Percentiles rank a stretch among this genome's conserved stretches.
Conservation (phyloP, 2,113 vertebrate species). For the Megalops atlanticus region DNA sequence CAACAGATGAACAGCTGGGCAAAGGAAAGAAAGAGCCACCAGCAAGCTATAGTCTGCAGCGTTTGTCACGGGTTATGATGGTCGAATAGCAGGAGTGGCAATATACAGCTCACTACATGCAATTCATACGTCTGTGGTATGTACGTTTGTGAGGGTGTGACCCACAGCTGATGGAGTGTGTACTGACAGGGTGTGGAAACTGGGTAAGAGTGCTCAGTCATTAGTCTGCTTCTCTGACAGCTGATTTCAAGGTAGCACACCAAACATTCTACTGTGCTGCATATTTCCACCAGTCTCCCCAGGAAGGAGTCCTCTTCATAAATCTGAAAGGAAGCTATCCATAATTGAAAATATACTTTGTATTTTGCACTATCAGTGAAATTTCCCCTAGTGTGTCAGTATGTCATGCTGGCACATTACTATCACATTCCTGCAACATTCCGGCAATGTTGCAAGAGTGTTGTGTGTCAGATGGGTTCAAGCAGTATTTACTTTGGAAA, state of each 20-base stretch:
- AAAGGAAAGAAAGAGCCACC: not conserved
- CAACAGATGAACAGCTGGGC: not conserved
- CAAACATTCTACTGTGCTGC: not conserved
- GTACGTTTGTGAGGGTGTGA: slow-evolving; percentile 11
- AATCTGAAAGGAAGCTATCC: not conserved
- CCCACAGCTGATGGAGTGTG: not conserved
- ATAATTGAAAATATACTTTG: slow-evolving; percentile 3
- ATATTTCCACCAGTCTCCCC: not conserved
- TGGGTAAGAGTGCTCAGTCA: not conserved
- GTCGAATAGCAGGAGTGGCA: not conserved
- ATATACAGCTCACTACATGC: not conserved
- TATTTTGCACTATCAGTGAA: not conserved
- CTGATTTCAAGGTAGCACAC: not conserved
- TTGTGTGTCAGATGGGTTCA: not conserved
- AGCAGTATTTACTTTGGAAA: not conserved
- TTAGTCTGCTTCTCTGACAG: slow-evolving; percentile 10
- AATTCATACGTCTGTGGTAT: not conserved
- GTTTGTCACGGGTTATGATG: not conserved
- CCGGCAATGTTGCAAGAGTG: not conserved
- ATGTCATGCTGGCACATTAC: not conserved
- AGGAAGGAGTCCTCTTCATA: not conserved
- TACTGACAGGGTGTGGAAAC: slow-evolving; percentile 2
- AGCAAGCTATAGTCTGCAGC: not conserved
- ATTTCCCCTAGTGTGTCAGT: not conserved
- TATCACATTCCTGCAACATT: not conserved